Conservation (phyloP, 1,140 invertebrate genomes). For the Drosophila rufa region DNA sequence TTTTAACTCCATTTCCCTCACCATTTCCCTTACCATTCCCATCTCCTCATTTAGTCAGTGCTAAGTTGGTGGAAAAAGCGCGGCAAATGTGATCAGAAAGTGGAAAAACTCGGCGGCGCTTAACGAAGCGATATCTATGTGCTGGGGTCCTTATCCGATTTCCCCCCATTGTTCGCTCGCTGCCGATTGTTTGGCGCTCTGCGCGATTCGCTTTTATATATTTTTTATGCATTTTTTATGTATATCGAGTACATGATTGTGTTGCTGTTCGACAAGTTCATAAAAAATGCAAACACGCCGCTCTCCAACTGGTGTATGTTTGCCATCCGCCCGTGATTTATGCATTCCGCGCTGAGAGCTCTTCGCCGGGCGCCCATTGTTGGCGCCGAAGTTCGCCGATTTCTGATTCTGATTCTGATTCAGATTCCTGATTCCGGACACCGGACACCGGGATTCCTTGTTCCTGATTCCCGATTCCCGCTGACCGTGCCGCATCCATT, state of each 20-base stretch:
- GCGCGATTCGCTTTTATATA: constrained; percentile 21
- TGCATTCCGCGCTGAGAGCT: constrained; percentile 43
- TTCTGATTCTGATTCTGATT: constrained; percentile 21
- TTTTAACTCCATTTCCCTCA: no score
- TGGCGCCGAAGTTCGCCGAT: constrained; percentile 28
- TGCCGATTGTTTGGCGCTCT: constrained; percentile 41
- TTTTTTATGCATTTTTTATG: constrained; percentile 80
- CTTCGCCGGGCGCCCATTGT: constrained; percentile 45
- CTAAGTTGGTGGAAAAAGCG: neutral
- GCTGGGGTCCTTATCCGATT: constrained; percentile 24
- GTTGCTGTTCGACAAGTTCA: constrained; percentile 78
- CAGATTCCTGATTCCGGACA: constrained; percentile 13
- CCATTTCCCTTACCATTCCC: neutral
- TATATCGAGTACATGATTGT: constrained; percentile 74
- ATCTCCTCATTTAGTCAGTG: neutral
- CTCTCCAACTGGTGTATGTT: constrained; percentile 62
- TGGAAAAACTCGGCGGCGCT: constrained; percentile 11
- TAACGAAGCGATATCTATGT: constrained; percentile 27
- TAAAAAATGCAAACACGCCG: constrained; percentile 78
- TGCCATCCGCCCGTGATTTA: constrained; percentile 58
- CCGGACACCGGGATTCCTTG: constrained; percentile 22
- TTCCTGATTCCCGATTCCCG: constrained; percentile 33
- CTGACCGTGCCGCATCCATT: constrained; percentile 75
- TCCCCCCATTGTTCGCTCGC: constrained; percentile 46
- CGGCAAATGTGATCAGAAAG: constrained; percentile 16